Conservation (phyloP, 2,113 vertebrate species). For the Lophius piscatorius region DNA sequence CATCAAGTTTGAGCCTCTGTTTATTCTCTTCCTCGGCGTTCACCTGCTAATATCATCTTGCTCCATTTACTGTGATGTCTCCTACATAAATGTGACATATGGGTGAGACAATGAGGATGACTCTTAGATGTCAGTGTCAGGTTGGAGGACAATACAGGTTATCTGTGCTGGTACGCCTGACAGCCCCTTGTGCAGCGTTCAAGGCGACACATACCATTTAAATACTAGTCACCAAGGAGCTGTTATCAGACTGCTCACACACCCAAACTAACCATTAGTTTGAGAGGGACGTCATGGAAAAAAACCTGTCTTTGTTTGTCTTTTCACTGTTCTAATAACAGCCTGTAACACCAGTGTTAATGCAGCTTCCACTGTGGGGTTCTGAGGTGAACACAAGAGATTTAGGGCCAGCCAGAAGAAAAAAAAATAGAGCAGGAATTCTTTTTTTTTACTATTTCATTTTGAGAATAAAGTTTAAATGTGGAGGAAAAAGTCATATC, state of each 20-base stretch:
- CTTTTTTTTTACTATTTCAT: no score
- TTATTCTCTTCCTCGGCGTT: no score
- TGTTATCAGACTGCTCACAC: constrained; percentile 34
- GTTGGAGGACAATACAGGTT: not conserved
- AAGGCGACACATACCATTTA: constrained; percentile 9
- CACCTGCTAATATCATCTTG: no score
- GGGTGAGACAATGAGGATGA: not conserved
- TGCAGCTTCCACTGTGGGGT: no score
- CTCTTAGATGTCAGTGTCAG: not conserved
- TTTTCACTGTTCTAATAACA: not conserved
- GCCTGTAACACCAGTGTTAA: no score
- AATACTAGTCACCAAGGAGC: not conserved
- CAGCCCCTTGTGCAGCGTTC: not conserved
- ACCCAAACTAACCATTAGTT: not conserved
- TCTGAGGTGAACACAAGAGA: no score
- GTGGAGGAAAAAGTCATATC: no score
- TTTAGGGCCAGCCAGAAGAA: no score
- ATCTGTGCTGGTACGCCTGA: not conserved
- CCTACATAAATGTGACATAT: not conserved
- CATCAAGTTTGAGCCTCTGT: no score
- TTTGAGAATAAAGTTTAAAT: no score
- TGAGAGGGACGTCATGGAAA: not conserved
- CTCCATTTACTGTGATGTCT: no score
- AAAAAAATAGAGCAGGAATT: no score
- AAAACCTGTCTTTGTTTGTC: not conserved